Percentiles rank a stretch among this genome's conserved stretches.
Conservation (phyloP, 2,797 vertebrate species). For the Rhincodon typus region DNA sequence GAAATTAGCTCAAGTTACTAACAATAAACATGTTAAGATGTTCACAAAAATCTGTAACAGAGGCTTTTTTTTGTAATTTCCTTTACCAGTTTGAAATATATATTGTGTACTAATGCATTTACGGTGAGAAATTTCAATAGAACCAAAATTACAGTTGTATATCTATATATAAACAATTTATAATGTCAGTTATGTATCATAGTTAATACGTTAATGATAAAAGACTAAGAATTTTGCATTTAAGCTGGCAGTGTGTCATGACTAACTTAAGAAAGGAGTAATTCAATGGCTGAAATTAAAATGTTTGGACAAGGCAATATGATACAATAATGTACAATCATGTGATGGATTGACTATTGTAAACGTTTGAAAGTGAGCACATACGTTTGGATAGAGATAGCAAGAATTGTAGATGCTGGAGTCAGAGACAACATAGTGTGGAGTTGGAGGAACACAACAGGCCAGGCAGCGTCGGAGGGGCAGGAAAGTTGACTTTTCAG, state of each 20-base stretch:
- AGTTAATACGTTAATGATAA: background rate
- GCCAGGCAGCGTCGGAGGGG: too few relatives aligned
- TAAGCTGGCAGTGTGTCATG: background rate
- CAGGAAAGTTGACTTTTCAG: too few relatives aligned
- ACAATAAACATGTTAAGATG: background rate
- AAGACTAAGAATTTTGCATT: background rate
- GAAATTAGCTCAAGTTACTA: background rate
- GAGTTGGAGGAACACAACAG: too few relatives aligned
- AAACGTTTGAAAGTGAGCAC: background rate
- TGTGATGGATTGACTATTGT: background rate
- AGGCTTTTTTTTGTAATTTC: background rate
- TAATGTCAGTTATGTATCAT: background rate
- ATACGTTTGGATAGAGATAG: background rate
- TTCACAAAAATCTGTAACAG: background rate
- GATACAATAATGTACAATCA: background rate
- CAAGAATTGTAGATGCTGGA: too few relatives aligned
- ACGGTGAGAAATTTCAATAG: background rate
- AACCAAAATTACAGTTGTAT: background rate
- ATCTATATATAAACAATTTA: background rate
- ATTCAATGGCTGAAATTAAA: background rate
- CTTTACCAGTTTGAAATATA: background rate
- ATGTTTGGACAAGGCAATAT: background rate
- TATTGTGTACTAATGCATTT: background rate
- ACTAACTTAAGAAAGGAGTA: background rate
- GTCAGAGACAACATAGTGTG: too few relatives aligned